Base-by-base conservation (phyloP, 2,797 vertebrate species). In the Poeciliopsis presidionis region DNA sequence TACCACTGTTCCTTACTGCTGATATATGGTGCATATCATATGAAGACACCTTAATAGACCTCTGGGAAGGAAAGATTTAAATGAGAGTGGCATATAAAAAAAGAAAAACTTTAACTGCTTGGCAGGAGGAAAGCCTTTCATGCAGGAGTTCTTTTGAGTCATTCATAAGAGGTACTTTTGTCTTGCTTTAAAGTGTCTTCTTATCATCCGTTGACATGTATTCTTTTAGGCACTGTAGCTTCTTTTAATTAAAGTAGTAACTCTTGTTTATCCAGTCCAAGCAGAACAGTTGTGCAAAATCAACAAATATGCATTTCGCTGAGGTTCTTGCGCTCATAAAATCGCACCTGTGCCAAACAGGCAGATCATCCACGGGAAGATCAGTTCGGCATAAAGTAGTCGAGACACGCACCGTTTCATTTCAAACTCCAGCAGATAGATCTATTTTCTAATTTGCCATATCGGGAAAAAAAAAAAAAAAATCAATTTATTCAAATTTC, bases 11-110 rank as follows among this genome's bases (percentile, higher is more conserved):
- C 84, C 84, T 87, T 84, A 83, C 63, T 80, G 78, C 85, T 82
- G 87, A 82, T 89, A 70, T 78, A 73, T 83, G 86, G 81, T 57
- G 81, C 82, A 63, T 80, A 75, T 81, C 75, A 28, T 76, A 85
- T 82, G 77, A 82, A 69, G 72, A 12, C 79, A 77, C 69, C 76
- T 80, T 85, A 82, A 88, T 74, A 72, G 82, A 85, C 59, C 65
- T 71, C 59, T 8, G 45, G 67, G 76, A 88, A 41, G 30, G 45
- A 83, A 81, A 53, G 76, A 73, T 78, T 84, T 72, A 80, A 86
- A 73, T 9, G 22, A 57, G 75, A 81, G 36, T 39, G 74, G 13
- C 16, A 77, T 61, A 41, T 7, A 39, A 46, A 73, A 45, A 57
- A 28, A 45, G 83, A 79, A 39, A 79, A 28, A 69, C 70, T 28